Evolutionary conservation across 2,888 invertebrate species (phyloP).

Genomic region (Eulithis prunata): DNA sequence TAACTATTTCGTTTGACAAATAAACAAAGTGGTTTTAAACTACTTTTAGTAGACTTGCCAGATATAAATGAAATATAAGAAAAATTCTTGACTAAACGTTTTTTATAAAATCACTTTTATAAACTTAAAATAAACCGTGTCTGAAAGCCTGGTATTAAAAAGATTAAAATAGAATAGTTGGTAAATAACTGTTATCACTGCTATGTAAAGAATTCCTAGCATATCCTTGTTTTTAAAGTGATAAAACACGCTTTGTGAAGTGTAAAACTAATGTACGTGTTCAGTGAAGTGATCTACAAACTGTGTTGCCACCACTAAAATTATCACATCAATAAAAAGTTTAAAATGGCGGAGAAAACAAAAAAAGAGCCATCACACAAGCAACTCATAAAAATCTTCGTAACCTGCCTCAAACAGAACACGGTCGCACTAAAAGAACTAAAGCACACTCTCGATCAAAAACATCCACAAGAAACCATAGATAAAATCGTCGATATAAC

Average conservation of each 20-base stretch:
- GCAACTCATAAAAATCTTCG: slow-evolving; percentile 61
- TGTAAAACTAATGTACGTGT: too few relatives aligned
- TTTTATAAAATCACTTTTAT: too few relatives aligned
- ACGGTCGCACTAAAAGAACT: slow-evolving; percentile 69
- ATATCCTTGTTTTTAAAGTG: neutral
- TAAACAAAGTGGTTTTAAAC: too few relatives aligned
- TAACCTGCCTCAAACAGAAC: slow-evolving; percentile 68
- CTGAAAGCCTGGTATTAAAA: neutral
- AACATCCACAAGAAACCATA: slow-evolving; percentile 53
- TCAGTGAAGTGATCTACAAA: neutral
- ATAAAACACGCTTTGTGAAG: neutral
- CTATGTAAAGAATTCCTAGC: neutral
- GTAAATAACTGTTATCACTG: too few relatives aligned
- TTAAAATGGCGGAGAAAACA: slow-evolving; percentile 58
- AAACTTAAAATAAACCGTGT: neutral
- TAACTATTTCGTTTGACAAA: too few relatives aligned
- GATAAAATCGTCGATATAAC: slow-evolving; percentile 68
- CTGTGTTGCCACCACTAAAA: slow-evolving; percentile 29
- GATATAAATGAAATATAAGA: too few relatives aligned
- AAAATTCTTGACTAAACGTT: too few relatives aligned
- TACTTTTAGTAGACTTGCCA: too few relatives aligned
- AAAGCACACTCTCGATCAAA: slow-evolving; percentile 62
- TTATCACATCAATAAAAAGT: neutral
- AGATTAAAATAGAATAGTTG: neutral
- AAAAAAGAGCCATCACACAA: slow-evolving; percentile 58